phyloP scores from a whole-genome alignment of 2,113 vertebrate genomes.

The Lampris megalopsis region DNA sequence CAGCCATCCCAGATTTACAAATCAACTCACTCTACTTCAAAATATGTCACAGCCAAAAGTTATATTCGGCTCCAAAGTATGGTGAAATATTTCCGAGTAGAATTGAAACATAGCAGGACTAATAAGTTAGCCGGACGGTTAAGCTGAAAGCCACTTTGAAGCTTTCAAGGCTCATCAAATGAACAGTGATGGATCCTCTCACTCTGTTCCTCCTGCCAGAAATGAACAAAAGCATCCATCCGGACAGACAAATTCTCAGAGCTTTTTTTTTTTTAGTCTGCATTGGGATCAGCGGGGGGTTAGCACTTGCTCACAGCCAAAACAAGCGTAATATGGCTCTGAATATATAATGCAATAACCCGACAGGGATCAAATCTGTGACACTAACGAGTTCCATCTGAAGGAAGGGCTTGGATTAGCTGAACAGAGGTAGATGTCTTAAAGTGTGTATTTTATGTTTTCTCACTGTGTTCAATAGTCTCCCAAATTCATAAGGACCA shows the following conservation, averaged over 20 bases:
- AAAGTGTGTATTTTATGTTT: constrained; percentile 70
- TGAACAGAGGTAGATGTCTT: constrained; percentile 63
- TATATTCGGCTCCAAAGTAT: background rate
- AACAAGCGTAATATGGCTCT: constrained; percentile 92
- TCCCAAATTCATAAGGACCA: constrained; percentile 61
- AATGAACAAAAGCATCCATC: constrained; percentile 71
- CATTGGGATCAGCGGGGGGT: constrained; percentile 77
- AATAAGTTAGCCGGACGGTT: constrained; percentile 18
- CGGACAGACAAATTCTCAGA: constrained; percentile 62
- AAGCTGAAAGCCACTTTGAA: constrained; percentile 44
- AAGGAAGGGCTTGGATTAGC: constrained; percentile 76
- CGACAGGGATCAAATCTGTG: constrained; percentile 96
- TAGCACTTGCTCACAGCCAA: constrained; percentile 80
- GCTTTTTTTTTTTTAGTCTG: constrained; percentile 62
- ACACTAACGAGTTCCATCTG: constrained; percentile 91
- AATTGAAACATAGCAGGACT: constrained; percentile 1
- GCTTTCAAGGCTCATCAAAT: constrained; percentile 67
- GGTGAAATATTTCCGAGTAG: constrained; percentile 4
- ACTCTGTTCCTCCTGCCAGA: constrained; percentile 69
- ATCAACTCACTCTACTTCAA: constrained; percentile 9
- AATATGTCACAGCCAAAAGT: background rate
- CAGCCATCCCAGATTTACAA: background rate
- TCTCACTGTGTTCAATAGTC: constrained; percentile 64
- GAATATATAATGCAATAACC: constrained; percentile 95
- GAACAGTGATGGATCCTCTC: constrained; percentile 72